Evolutionary conservation across 2,113 vertebrate genomes (phyloP), one percentile per base, ranked within the genome.

Genomic region (Australoheros scitulus): DNA sequence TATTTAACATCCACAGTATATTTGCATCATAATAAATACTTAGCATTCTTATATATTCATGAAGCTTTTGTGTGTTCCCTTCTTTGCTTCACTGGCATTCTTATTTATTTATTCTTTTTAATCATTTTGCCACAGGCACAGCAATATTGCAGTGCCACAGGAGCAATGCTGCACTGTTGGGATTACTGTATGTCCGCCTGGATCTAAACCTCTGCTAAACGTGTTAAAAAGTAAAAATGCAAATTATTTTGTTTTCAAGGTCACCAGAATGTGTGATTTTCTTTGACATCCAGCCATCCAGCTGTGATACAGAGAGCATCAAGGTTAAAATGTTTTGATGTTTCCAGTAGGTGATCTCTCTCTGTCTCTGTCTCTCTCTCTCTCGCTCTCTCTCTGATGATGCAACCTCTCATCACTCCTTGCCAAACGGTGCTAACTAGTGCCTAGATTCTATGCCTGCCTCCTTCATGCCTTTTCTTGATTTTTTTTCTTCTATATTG

Each of bases 281-380:
- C 24, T 79, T 52, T 87, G 81, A 87, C 84, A 58, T 22, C 6
- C 3, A 11, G 38, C 18, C 72, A 55, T 76, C 83, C 87, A 70
- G 86, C 89, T 86, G 86, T 59, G 79, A 86, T 89, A 41, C 38
- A 2, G 22, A 38, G 81, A 89, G 68, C 83, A 87, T 88, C 92
- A 91, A 93, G 92, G 92, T 93, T 91, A 91, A 92, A 89, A 82
- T 83, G 86, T 89, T 91, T 87, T 92, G 87, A 91, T 90, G 92
- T 88, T 83, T 90, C 78, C 85, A 77, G 89, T 60, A 88, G 93
- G 92, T 91, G 91, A 91, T 81, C 86, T 59, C 80, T 58, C 72
- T 38, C 83, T 80, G 76, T 80, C 79, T n/a, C 76, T 56, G 77
- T 63, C 79, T 65, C 61, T 8, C 59, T 3, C 17, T 22, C 83